Evolutionary conservation across 2,113 vertebrate genomes (phyloP), one percentile per base, ranked within the genome.

Genomic region (Chlamydotis undulata): DNA sequence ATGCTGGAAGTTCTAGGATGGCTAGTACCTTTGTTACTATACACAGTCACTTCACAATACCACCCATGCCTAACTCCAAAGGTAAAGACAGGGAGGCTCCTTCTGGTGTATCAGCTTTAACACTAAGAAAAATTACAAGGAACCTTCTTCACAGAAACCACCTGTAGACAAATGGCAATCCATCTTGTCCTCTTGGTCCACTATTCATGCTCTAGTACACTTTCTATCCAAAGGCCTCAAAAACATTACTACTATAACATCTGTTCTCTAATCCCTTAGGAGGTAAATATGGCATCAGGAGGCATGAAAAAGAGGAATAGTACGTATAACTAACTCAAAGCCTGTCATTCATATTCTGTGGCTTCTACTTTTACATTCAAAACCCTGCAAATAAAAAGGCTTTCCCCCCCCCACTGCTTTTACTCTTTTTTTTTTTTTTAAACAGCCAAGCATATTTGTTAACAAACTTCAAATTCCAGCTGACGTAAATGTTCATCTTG

Each of bases 11-110:
- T 33, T 60, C 43, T 35, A 53, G 33, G 19, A 47, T 14, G 39
- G 31, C 21, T 23, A 23, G 39, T 7, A 68, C 37, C 57, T 82
- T 60, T 33, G 25, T 24, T 37, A 59, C 59, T 50, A 14, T 10
- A 43, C 17, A 23, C 0, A 0, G 63, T 21, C 57, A 45, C 65
- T 63, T 53, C 50, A 71, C 35, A 73, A 56, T 55, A 74, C 45
- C 45, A 69, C 12, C 33, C 18, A 28, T 0, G 1, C 5, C 0
- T 16, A 50, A 65, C 16, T 57, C 35, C 37, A 35, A 24, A 89
- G 37, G 35, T 21, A 39, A 68, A 68, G 29, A 33, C 0, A 25
- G 23, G 7, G 29, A 49, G 29, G 22, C 7, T 83, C 43, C 33
- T 57, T 55, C 71, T 22, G 41, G 23, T 83, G 19, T 13, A 75